Conservation (phyloP, 2,113 vertebrate species). For the Lonchura striata region DNA sequence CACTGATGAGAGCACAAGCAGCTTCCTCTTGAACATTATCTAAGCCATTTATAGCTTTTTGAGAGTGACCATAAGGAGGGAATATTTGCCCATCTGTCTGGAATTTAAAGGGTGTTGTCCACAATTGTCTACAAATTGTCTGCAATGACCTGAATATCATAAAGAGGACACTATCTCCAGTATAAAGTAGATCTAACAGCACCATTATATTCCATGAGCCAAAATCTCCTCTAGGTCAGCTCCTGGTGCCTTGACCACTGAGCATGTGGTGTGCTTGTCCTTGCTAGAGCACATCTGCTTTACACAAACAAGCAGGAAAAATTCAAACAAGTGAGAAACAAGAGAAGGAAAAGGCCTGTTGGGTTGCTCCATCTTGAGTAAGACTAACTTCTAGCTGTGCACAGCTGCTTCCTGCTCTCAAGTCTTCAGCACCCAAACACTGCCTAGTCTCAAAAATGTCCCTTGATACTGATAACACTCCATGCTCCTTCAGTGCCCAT, state of each 20-base stretch:
- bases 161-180: not conserved
- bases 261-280: not conserved
- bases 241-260: not conserved
- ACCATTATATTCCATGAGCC: not conserved
- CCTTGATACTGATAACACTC: not conserved
- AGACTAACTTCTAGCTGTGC: not conserved
- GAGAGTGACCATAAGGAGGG: not conserved
- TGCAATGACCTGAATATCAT: not conserved
- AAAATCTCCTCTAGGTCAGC: not conserved
- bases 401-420: not conserved
- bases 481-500: not conserved
- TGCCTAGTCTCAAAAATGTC: not conserved
- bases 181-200: not conserved
- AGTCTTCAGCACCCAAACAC: not conserved
- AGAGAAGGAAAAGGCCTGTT: not conserved
- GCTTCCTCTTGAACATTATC: not conserved
- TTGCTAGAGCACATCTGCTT: not conserved
- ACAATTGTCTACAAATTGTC: not conserved
- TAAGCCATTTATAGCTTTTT: not conserved
- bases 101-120: not conserved
- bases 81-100: not conserved
- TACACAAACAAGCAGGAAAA: not conserved
- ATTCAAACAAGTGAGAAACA: not conserved
- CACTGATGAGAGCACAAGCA: not conserved
- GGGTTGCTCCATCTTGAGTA: not conserved